Evolutionary conservation across 2,797 vertebrate species (phyloP).

Genomic region (Catharus ustulatus): DNA sequence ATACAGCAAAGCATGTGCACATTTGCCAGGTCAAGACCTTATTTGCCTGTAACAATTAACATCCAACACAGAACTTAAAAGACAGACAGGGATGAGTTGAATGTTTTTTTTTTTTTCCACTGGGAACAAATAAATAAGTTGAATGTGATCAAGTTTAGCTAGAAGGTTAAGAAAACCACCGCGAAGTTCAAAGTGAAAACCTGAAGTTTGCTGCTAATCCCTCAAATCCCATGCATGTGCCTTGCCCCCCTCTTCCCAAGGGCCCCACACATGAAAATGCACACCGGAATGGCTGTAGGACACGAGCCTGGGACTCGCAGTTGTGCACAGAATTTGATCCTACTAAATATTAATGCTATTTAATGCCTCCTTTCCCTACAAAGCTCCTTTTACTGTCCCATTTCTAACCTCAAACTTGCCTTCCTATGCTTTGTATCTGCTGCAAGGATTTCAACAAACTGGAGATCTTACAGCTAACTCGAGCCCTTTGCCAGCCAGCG

Average conservation of each 20-base stretch:
- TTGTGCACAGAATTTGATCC: not conserved
- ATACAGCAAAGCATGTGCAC: conserved; percentile 31
- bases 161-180: conserved; percentile 33
- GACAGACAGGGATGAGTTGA: not conserved
- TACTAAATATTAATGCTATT: not conserved
- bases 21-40: conserved; percentile 47
- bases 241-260: not conserved
- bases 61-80: conserved; percentile 13
- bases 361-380: not conserved
- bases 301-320: not conserved
- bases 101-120: not conserved
- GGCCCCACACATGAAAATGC: not conserved
- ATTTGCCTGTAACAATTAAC: conserved; percentile 44
- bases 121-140: conserved; percentile 11
- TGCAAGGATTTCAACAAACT: not conserved
- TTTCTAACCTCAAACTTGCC: not conserved
- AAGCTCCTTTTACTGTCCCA: not conserved
- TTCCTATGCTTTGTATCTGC: not conserved
- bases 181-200: conserved; percentile 44
- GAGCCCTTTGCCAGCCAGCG: not conserved
- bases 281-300: not conserved
- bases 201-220: conserved; percentile 45
- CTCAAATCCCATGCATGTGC: conserved; percentile 17
- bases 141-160: conserved; percentile 26
- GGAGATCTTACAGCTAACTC: not conserved